Percentiles rank a stretch among this genome's conserved stretches.
phyloP scores from a whole-genome alignment of 2,113 vertebrate species.

The Elephantulus edwardii region DNA sequence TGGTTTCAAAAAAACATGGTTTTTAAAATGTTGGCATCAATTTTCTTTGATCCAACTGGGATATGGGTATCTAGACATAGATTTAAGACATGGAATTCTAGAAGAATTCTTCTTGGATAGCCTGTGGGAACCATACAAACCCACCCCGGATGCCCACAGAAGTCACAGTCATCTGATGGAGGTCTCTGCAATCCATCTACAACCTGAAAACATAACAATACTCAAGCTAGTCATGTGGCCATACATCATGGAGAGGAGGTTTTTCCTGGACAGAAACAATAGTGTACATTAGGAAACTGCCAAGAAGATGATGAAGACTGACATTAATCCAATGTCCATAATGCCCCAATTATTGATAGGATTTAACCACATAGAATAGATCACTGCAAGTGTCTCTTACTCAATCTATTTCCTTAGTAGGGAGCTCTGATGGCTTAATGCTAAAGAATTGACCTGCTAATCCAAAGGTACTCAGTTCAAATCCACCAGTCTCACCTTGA shows the following conservation, averaged over 20 bases:
- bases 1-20: no score
- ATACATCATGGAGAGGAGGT: no score
- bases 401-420: background rate
- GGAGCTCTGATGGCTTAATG: no score
- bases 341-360: background rate
- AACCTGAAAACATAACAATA: background rate
- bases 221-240: no score
- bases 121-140: background rate
- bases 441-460: no score
- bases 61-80: background rate
- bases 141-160: background rate
- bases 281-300: background rate
- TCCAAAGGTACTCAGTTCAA: no score
- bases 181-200: background rate
- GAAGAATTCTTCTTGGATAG: background rate
- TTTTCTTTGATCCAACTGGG: background rate
- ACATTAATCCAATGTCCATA: background rate
- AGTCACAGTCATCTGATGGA: background rate
- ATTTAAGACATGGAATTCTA: constrained; percentile 1
- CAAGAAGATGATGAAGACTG: background rate
- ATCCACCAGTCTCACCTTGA: no score
- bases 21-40: no score
- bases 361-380: background rate
- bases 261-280: no score
- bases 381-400: background rate